A percentile compares a stretch with the other conserved stretches of the same genome.
phyloP scores from a whole-genome alignment of 2,797 vertebrate species.

The Chromis chromis region DNA sequence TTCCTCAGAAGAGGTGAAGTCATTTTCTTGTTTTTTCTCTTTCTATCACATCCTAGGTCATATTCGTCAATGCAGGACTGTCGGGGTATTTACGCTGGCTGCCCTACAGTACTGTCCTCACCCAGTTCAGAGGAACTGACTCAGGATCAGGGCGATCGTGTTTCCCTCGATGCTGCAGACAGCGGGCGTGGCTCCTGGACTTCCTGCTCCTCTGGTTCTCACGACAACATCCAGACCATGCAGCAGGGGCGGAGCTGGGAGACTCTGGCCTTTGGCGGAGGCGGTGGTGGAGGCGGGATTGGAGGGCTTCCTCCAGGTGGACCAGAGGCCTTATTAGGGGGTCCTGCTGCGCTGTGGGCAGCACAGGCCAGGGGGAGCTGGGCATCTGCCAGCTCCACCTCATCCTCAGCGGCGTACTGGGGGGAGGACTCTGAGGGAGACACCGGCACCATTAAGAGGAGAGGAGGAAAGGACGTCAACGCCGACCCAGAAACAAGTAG shows the following conservation, averaged over 20 bases:
- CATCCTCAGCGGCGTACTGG: slow-evolving; percentile 93
- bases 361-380: slow-evolving; percentile 96
- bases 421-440: slow-evolving; percentile 98
- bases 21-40: neutral
- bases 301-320: slow-evolving; percentile 65
- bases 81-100: slow-evolving; percentile 90
- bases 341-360: slow-evolving; percentile 85
- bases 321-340: slow-evolving; percentile 75
- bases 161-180: slow-evolving; percentile 96
- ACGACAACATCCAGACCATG: slow-evolving; percentile 98
- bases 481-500: slow-evolving; percentile 92
- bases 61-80: slow-evolving; percentile 93
- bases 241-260: slow-evolving; percentile 99
- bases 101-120: slow-evolving; percentile 92
- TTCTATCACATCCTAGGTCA: slow-evolving; percentile 78
- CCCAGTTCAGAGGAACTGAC: slow-evolving; percentile 97
- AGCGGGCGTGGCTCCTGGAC: slow-evolving; percentile 99
- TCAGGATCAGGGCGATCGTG: slow-evolving; percentile 96
- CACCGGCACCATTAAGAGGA: slow-evolving; percentile 96
- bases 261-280: slow-evolving; percentile 89
- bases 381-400: slow-evolving; percentile 88
- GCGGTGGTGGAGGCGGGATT: slow-evolving; percentile 84
- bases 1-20: neutral
- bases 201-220: slow-evolving; percentile 97
- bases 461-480: slow-evolving; percentile 95